These are phyloP conservation scores for Altica lythri DNA, from an alignment of 2,888 invertebrate genomes.

Conservation along the genomic window DNA sequence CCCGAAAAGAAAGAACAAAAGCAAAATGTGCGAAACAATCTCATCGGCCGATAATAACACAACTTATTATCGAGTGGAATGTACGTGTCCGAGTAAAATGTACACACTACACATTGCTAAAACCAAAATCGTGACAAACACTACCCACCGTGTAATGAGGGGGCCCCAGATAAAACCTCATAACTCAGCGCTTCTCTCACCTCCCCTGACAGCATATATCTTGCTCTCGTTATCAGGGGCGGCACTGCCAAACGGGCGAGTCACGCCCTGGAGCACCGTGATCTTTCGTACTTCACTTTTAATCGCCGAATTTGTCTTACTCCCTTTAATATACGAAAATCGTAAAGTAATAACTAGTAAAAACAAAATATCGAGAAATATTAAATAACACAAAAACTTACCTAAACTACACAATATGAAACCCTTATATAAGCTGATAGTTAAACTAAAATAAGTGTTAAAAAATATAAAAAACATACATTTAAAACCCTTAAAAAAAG, in stretches of 20 bases:
- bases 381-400: no score
- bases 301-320: neutral
- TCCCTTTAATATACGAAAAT: no score
- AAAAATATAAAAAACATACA: no score
- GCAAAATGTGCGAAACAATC: slow-evolving; percentile 5
- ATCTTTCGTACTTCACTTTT: slow-evolving; percentile 1
- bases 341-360: neutral
- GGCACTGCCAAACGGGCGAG: slow-evolving; percentile 25
- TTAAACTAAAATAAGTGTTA: no score
- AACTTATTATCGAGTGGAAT: slow-evolving; percentile 49
- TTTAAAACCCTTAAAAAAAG: no score
- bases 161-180: slow-evolving; percentile 44
- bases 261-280: slow-evolving; percentile 25
- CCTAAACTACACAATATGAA: no score
- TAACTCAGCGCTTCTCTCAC: slow-evolving; percentile 40
- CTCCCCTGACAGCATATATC: slow-evolving; percentile 42
- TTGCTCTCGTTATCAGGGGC: slow-evolving; percentile 43
- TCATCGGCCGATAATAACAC: slow-evolving; percentile 6
- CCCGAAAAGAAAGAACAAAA: neutral
- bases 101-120: slow-evolving; percentile 54
- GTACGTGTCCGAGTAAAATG: slow-evolving; percentile 38
- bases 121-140: slow-evolving; percentile 53
- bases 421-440: no score
- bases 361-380: no score
- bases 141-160: slow-evolving; percentile 59